Evolutionary conservation across 2,888 invertebrate species (phyloP).

Genomic region (Cheilosia urbana): DNA sequence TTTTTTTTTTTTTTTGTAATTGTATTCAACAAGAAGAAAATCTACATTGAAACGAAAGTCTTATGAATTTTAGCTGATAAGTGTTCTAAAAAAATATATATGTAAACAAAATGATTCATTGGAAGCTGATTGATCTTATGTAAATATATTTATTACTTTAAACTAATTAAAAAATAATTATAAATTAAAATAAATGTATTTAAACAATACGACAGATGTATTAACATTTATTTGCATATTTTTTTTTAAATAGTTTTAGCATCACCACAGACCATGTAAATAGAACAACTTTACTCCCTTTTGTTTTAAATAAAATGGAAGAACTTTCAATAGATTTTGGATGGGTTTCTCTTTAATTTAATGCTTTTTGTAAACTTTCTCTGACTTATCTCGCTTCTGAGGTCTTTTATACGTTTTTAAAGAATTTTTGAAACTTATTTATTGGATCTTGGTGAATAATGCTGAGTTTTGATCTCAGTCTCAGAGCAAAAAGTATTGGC

Average conservation of each 20-base stretch:
- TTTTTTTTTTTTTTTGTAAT: constrained; percentile 39
- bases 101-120: constrained; percentile 64
- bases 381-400: too few species aligned
- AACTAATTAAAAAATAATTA: constrained; percentile 62
- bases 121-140: constrained; percentile 46
- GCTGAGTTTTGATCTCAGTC: too few species aligned
- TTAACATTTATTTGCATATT: constrained; percentile 29
- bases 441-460: too few species aligned
- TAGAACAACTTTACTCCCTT: not conserved
- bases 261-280: constrained; percentile 20
- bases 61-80: constrained; percentile 83
- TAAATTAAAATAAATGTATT: constrained; percentile 58
- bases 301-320: constrained; percentile 1
- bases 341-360: constrained; percentile 2
- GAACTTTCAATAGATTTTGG: not conserved
- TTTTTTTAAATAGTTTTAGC: constrained; percentile 26
- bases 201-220: constrained; percentile 28
- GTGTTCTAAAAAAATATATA: constrained; percentile 75
- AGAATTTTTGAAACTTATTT: too few species aligned
- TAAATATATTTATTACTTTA: constrained; percentile 71
- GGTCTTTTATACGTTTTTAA: too few species aligned
- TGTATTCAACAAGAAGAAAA: constrained; percentile 54
- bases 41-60: constrained; percentile 83
- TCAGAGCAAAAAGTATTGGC: too few species aligned
- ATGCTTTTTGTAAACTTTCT: too few species aligned